These are phyloP conservation scores for Amblyornis subalaris DNA, from an alignment of 2,113 vertebrate species.

Conservation along the genomic window DNA sequence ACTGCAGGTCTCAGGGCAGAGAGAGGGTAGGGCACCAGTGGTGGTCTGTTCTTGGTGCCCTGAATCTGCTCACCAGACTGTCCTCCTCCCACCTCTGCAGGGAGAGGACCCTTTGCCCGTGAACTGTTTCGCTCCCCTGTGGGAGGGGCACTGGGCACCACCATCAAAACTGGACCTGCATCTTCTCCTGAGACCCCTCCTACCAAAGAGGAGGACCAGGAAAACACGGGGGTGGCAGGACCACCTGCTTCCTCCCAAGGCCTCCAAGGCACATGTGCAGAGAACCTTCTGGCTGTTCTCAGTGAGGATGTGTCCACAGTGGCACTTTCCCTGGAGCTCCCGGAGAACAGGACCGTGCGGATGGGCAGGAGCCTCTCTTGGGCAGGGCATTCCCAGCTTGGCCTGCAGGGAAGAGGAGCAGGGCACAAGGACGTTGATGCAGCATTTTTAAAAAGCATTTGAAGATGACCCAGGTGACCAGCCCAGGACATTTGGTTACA, in stretches of 20 bases:
- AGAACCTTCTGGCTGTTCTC: neutral
- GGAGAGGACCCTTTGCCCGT: neutral
- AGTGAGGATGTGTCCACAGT: fast-evolving
- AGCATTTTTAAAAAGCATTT: neutral
- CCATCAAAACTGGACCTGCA: neutral
- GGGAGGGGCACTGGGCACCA: neutral
- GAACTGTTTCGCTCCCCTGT: neutral
- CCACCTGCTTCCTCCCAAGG: neutral
- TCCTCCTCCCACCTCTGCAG: neutral
- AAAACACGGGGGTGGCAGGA: neutral
- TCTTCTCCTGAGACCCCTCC: neutral
- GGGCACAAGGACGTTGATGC: neutral
- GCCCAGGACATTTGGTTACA: neutral
- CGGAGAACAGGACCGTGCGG: neutral
- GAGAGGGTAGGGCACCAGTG: neutral
- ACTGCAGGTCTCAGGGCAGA: neutral
- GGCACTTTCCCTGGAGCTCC: neutral
- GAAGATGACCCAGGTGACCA: neutral
- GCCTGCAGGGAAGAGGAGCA: neutral
- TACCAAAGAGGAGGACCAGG: neutral
- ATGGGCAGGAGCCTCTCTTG: neutral
- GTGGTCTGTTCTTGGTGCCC: neutral
- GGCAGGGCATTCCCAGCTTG: neutral
- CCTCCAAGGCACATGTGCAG: neutral
- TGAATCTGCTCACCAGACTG: neutral